Percentiles rank a stretch among this genome's conserved stretches.
Conservation (phyloP, 2,113 vertebrate species). For the pig (Sus scrofa) region T2T-Sscrofa CM000814.6:47846001-47846500, state of each 20-base stretch:
- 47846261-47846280: not conserved
- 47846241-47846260: not conserved
- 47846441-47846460: no score
- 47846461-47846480: no score
- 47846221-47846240: not conserved
- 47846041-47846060: not conserved
- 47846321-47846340: no score
- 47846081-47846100: not conserved
- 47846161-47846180: not conserved
- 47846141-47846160: not conserved
- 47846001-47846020: not conserved
- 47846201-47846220: not conserved
- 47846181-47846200: not conserved
- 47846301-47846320: no score
- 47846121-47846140: not conserved
- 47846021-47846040: not conserved
- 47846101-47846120: not conserved
- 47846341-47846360: no score
- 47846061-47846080: not conserved
- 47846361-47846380: no score
- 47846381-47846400: no score
- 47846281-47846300: not conserved
- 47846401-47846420: no score
- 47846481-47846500: not conserved
- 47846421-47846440: no score